phyloP scores from a whole-genome alignment of 2,797 vertebrate species.

The Microchirus variegatus region DNA sequence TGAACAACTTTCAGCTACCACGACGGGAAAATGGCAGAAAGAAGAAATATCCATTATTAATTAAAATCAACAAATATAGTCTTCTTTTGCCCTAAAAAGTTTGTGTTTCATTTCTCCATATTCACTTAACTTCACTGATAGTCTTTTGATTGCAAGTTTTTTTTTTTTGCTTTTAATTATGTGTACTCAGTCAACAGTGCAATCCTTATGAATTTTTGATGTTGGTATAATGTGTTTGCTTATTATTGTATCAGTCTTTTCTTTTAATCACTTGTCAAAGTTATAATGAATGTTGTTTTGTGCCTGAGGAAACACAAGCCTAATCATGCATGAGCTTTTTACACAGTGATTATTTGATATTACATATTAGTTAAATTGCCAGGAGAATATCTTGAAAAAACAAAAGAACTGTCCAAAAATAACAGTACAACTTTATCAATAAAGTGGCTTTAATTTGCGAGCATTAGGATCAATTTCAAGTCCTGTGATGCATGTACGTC shows the following conservation, averaged over 20 bases:
- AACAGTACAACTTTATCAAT: too few relatives aligned
- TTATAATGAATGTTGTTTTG: conserved; percentile 24
- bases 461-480: too few relatives aligned
- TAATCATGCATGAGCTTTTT: background rate
- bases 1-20: too few relatives aligned
- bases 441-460: too few relatives aligned
- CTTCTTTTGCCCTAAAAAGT: background rate
- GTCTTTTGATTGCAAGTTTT: background rate
- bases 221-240: conserved; percentile 9
- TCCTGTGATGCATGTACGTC: too few relatives aligned
- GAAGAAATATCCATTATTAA: too few relatives aligned
- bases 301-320: conserved; percentile 9
- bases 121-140: too few relatives aligned
- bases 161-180: background rate
- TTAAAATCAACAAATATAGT: too few relatives aligned
- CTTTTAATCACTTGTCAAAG: background rate
- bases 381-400: background rate
- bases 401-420: too few relatives aligned
- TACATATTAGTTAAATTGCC: background rate
- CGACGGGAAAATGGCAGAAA: too few relatives aligned
- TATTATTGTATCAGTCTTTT: background rate
- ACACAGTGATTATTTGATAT: background rate
- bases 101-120: too few relatives aligned
- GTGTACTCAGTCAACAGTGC: background rate
- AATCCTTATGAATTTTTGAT: background rate